These are phyloP conservation scores for Pelochelys cantorii DNA, from an alignment of 2,797 vertebrate genomes.

Conservation along the genomic window DNA sequence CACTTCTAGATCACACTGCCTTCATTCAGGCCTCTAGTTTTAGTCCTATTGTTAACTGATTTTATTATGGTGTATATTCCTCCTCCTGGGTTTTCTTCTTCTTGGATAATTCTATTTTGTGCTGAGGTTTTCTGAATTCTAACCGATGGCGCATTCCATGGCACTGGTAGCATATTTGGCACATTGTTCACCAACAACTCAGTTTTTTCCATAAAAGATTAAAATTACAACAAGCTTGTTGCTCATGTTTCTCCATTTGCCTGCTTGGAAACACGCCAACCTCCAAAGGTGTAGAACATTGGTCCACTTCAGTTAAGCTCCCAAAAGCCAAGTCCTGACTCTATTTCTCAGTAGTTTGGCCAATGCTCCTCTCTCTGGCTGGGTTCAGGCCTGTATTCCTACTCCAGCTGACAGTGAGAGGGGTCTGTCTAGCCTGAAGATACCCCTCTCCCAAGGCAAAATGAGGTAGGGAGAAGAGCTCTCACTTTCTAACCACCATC, in stretches of 20 bases:
- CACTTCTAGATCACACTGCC: background rate
- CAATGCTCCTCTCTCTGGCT: fast-evolving
- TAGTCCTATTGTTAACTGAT: fast-evolving
- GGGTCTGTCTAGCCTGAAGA: background rate
- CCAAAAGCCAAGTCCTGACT: fast-evolving
- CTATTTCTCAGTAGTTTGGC: background rate
- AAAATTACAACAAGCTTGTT: background rate
- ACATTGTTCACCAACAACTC: background rate
- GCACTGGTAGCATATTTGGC: background rate
- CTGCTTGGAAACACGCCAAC: background rate
- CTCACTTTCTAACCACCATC: background rate
- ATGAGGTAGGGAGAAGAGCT: background rate
- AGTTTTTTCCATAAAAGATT: background rate
- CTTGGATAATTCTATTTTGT: background rate
- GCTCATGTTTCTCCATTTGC: background rate
- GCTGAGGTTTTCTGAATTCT: background rate
- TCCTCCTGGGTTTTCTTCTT: background rate
- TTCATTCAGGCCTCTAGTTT: fast-evolving
- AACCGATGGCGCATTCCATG: background rate
- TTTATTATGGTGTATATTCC: fast-evolving
- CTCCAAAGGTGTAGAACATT: background rate
- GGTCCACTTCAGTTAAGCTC: fast-evolving
- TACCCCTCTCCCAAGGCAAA: background rate
- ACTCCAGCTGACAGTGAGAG: fast-evolving
- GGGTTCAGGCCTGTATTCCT: background rate